Percentiles rank a stretch among this genome's conserved stretches.
phyloP scores from a whole-genome alignment of 2,797 vertebrate species.

The Oryzias sinensis region DNA sequence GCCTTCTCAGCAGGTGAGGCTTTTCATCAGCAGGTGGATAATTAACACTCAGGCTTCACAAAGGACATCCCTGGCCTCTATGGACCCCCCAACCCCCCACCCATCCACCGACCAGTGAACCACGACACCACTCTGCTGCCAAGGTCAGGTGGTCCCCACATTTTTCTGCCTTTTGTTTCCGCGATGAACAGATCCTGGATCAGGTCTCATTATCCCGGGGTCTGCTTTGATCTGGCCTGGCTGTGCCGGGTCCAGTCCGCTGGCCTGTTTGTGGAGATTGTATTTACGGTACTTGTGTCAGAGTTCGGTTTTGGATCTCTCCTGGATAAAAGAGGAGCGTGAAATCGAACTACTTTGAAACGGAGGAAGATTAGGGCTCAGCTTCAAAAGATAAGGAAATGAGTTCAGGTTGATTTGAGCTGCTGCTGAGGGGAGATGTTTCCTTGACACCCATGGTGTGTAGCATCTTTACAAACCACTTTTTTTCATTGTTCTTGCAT shows the following conservation, averaged over 20 bases:
- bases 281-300: too few relatives aligned
- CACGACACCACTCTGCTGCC: neutral
- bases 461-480: neutral
- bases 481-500: neutral
- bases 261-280: too few relatives aligned
- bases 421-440: neutral
- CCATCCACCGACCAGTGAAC: conserved; percentile 1
- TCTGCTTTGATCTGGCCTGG: neutral
- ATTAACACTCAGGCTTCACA: conserved; percentile 55
- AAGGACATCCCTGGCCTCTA: conserved; percentile 23
- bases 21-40: conserved; percentile 55
- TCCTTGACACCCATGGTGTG: neutral
- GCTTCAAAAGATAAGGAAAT: neutral
- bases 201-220: neutral
- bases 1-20: conserved; percentile 55
- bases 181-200: neutral
- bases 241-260: neutral
- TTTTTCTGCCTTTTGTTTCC: conserved; percentile 11
- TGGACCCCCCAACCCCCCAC: conserved; percentile 3
- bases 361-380: neutral
- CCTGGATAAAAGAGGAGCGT: neutral
- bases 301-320: neutral
- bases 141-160: conserved; percentile 17
- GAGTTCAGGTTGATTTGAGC: neutral
- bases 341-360: neutral